Evolutionary conservation across 2,797 vertebrate genomes (phyloP).

Genomic region (Gymnodraco acuticeps): DNA sequence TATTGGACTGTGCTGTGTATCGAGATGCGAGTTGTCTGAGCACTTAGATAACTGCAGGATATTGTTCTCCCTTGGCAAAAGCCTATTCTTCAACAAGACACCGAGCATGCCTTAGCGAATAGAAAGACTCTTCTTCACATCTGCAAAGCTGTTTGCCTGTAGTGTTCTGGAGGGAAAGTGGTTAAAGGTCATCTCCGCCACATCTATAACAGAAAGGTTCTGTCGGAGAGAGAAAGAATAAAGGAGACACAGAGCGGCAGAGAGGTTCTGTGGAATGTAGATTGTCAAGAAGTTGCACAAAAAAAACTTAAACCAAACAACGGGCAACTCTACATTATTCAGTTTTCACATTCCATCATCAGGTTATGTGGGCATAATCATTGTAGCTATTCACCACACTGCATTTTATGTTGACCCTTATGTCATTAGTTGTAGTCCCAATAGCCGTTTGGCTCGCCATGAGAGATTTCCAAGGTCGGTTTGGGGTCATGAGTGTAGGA

Average conservation of each 20-base stretch:
- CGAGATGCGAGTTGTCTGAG: conserved; percentile 54
- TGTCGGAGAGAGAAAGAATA: conserved; percentile 23
- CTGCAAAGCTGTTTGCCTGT: conserved; percentile 47
- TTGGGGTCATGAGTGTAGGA: conserved; percentile 59
- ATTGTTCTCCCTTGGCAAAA: conserved; percentile 72
- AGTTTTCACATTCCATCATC: conserved; percentile 37
- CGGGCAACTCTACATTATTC: conserved; percentile 10
- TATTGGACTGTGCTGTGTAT: conserved; percentile 52
- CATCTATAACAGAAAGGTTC: conserved; percentile 43
- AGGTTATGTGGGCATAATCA: conserved; percentile 33
- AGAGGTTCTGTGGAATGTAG: conserved; percentile 29
- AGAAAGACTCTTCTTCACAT: conserved; percentile 53
- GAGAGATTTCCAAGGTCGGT: conserved; percentile 38
- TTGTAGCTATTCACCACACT: conserved; percentile 7
- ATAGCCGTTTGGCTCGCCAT: conserved; percentile 46
- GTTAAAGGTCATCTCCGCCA: conserved; percentile 62
- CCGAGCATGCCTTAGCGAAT: conserved; percentile 41
- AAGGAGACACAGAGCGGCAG: conserved; percentile 16
- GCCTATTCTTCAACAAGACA: conserved; percentile 64
- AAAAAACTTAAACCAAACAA: conserved; percentile 16
- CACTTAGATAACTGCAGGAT: conserved; percentile 74
- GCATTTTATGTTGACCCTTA: conserved; percentile 38
- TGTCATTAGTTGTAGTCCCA: conserved; percentile 32
- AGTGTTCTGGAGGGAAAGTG: conserved; percentile 35
- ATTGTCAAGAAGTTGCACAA: conserved; percentile 21